phyloP scores from a whole-genome alignment of 2,113 vertebrate species.

The Zootoca vivipara region DNA sequence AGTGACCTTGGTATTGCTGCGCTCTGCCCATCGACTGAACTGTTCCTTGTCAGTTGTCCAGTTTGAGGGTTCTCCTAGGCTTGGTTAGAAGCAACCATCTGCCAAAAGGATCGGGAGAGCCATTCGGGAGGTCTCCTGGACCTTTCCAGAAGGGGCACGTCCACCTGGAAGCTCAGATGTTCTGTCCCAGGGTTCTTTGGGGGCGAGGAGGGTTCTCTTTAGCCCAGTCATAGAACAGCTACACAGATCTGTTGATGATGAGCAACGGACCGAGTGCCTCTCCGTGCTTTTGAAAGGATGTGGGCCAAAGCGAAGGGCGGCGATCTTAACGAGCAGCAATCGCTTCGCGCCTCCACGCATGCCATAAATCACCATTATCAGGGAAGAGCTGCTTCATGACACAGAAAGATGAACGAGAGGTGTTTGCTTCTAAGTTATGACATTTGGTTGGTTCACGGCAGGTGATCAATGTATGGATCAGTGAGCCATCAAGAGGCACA shows the following conservation, averaged over 20 bases:
- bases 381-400: conserved; percentile 54
- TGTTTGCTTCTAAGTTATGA: conserved; percentile 55
- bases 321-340: background rate
- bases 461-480: conserved; percentile 65
- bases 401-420: conserved; percentile 57
- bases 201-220: too few species aligned
- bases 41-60: too few species aligned
- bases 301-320: background rate
- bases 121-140: too few species aligned
- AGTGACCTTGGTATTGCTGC: too few species aligned
- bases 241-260: background rate
- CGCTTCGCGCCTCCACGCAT: conserved; percentile 30
- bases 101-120: too few species aligned
- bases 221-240: too few species aligned
- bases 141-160: too few species aligned
- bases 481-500: conserved; percentile 53
- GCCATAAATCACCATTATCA: conserved; percentile 68
- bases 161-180: too few species aligned
- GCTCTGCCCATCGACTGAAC: too few species aligned
- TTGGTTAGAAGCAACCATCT: too few species aligned
- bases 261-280: background rate
- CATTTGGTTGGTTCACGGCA: conserved; percentile 52
- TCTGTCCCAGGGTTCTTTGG: too few species aligned
- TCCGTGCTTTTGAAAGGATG: background rate
- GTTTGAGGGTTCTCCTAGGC: too few species aligned